Base-by-base conservation (phyloP, 2,113 vertebrate genomes). In the Cephalopterus ornatus region DNA sequence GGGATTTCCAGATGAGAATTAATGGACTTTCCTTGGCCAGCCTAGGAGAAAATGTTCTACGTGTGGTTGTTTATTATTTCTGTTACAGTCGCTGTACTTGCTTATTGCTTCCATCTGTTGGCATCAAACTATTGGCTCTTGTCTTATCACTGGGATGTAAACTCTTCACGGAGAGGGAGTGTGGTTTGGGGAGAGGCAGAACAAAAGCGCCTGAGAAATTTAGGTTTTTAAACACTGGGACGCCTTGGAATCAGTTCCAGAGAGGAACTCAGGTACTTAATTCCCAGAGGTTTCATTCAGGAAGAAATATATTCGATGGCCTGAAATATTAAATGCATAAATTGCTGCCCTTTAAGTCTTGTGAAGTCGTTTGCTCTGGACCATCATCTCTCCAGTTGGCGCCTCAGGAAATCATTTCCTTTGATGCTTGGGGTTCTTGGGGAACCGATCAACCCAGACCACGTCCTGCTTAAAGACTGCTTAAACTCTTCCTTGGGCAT, bases 1-100 rank as follows among this genome's bases (percentile, higher is more conserved):
- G 93, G 92, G 88, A 94, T 93, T 95, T 96, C 92, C 92, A 96
- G 96, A 94, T 73, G 96, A 96, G 92, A 94, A 97, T 94, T 95
- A 88, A 96, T 93, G 96, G 93, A 96, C 95, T 96, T 92, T 35
- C 84, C 91, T 95, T 95, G 94, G 95, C 96, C 83, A 56, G 82
- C 0, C 2, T 67, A 63, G 93, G 78, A 93, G 92, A 94, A 88
- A 95, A 94, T 74, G 85, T 95, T 94, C 82, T 88, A 26, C 2
- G 55, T 94, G 92, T 50, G 85, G 68, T 88, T 94, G 79, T 93
- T 96, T 96, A 77, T 94, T 80, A 83, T 96, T 94, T 94, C 85
- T 92, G 95, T 77, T 93, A 59, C 95, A 96, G 88, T 88, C 72
- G 20, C 93, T 95, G 90, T 97, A 37, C 93, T 93, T 93, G 93